Percentiles rank a stretch among this genome's conserved stretches.
These are phyloP conservation scores for Lasioglossum morio DNA, from an alignment of 2,888 invertebrate genomes.

Conservation along the genomic window DNA sequence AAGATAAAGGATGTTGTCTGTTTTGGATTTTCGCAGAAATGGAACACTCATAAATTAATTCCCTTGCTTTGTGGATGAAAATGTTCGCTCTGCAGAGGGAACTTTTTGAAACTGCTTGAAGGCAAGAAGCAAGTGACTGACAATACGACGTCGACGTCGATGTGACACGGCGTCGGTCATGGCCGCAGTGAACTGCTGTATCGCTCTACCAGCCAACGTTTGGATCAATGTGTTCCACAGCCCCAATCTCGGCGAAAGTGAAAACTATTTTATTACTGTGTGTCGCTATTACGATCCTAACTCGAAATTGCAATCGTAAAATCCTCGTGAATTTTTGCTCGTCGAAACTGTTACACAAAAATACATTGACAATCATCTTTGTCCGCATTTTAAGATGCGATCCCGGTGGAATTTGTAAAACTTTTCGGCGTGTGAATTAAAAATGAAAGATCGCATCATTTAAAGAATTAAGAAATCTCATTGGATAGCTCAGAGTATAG, in stretches of 20 bases:
- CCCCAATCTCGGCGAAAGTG: slow-evolving; percentile 46
- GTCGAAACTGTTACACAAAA: not conserved
- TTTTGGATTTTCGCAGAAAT: not conserved
- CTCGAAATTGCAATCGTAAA: not conserved
- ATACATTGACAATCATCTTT: not conserved
- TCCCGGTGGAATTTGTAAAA: not conserved
- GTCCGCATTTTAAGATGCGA: not conserved
- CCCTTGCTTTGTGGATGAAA: not conserved
- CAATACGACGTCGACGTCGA: slow-evolving; percentile 34
- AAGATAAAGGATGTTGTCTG: not conserved
- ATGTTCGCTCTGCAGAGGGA: not conserved
- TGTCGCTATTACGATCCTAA: not conserved
- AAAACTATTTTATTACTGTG: slow-evolving; percentile 21
- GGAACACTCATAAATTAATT: not conserved
- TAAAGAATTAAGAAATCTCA: no score
- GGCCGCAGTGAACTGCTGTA: slow-evolving; percentile 41
- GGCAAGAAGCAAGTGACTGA: slow-evolving; percentile 22
- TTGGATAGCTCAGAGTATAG: no score
- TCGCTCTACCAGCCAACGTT: slow-evolving; percentile 27
- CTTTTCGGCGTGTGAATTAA: no score
- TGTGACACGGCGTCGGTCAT: slow-evolving; percentile 44
- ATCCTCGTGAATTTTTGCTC: not conserved
- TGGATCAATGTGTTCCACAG: slow-evolving; percentile 47
- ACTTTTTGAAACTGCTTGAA: not conserved
- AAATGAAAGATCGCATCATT: no score